Evolutionary conservation across 2,113 vertebrate genomes (phyloP), one percentile per base, ranked within the genome.

Genomic region (Onychorhynchus coronatus): DNA sequence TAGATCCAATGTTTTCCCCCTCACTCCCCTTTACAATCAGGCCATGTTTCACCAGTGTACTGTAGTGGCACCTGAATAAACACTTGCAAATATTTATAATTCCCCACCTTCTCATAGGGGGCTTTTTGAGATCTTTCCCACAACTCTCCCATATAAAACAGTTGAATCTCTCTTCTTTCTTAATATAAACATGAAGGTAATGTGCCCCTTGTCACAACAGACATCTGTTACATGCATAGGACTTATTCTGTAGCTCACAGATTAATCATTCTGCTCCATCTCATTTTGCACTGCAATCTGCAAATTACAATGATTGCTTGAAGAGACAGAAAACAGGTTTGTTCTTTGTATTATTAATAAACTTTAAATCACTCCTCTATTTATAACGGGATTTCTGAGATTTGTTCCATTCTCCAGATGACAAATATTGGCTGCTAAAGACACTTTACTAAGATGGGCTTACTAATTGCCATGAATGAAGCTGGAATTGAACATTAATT

Each of bases 161-260:
- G 91, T 91, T 72, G 97, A 97, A 91, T 96, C 80, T 37, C 92
- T 81, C 70, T 74, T 92, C 66, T 71, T 96, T 96, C 94, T 96
- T 96, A 97, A 93, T 97, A 93, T 98, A 98, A 98, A 98, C 96
- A 97, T 56, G 75, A 92, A 97, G 96, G 96, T 98, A 98, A 98
- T 98, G 89, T 97, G 93, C 96, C 97, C 97, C 97, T 97, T 97
- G 97, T 98, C 96, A 97, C 93, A 94, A 59, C 47, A 89, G 95
- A 97, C 98, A 97, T 98, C 97, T 98, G 97, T 97, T 98, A 83
- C 56, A 90, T 92, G 94, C 97, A 80, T 91, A 94, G 95, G 83
- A 92, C 91, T 63, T 89, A 89, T 92, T 95, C 88, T 94, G 31
- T 95, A 94, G 91, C 94, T 97, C 85, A 85, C 87, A 95, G 91